These are phyloP conservation scores for Acronicta alni DNA, from an alignment of 2,888 invertebrate species.

Conservation along the genomic window DNA sequence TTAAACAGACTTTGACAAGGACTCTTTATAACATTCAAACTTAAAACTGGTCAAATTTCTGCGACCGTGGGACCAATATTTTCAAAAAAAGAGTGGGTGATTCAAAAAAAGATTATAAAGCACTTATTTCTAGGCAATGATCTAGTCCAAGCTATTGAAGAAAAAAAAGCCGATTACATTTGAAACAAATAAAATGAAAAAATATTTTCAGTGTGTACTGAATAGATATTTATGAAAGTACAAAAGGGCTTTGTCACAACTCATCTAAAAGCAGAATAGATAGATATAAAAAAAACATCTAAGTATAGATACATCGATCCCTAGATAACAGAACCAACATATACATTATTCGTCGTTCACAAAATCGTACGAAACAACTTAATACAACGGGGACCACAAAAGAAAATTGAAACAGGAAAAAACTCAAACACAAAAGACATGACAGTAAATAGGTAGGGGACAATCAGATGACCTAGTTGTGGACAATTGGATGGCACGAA, in stretches of 20 bases:
- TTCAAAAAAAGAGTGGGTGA: too few species aligned
- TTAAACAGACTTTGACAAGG: too few species aligned
- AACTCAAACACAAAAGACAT: slow-evolving; percentile 74
- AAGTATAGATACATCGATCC: slow-evolving; percentile 34
- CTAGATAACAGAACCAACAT: slow-evolving; percentile 54
- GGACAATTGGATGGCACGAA: slow-evolving; percentile 80
- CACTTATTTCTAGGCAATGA: neutral
- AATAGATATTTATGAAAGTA: slow-evolving; percentile 46
- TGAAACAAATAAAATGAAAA: slow-evolving; percentile 27
- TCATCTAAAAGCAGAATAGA: slow-evolving; percentile 44
- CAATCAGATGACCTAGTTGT: slow-evolving; percentile 85
- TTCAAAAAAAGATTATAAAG: too few species aligned
- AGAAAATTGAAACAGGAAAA: slow-evolving; percentile 83
- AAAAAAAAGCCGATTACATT: neutral
- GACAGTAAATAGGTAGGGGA: slow-evolving; percentile 79
- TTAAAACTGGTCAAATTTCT: too few species aligned
- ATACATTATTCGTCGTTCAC: slow-evolving; percentile 61
- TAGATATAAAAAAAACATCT: slow-evolving; percentile 25
- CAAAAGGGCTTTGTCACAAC: slow-evolving; percentile 45
- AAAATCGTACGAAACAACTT: slow-evolving; percentile 76
- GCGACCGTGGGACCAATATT: too few species aligned
- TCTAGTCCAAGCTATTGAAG: neutral
- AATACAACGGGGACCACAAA: slow-evolving; percentile 77
- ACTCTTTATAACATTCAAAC: too few species aligned
- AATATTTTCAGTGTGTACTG: slow-evolving; percentile 31